Base-by-base conservation (phyloP, 2,113 vertebrate species). In the Pseudopipra pipra region DNA sequence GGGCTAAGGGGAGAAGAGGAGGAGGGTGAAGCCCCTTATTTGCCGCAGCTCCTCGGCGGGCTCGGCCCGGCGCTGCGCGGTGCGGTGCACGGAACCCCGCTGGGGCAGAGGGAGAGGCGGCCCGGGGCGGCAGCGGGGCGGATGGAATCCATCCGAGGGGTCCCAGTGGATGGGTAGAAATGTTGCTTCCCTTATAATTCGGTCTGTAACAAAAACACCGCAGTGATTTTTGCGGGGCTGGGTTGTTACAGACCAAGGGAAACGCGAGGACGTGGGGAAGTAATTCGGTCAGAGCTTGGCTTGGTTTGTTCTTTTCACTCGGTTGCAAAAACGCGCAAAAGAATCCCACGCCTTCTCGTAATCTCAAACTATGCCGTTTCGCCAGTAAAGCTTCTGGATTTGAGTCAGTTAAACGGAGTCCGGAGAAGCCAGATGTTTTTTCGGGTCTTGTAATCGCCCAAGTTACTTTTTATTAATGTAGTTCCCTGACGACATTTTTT, bases 351-450 rank as follows among this genome's bases (percentile, higher is more conserved):
- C 17, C 77, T 76, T n/a, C n/a, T 20, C 6, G 1, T 55, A 67
- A 3, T 8, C 23, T 37, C 55, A 6, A 41, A 61, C 30, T 8
- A 0, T 1, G 33, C 11, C 8, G 17, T 27, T 76, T 56, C 37
- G 28, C 30, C 65, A 12, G 31, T 3, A 62, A 11, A 33, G 13
- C 5, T 59, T 83, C 43, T 10, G 14, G 14, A 31, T 63, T 80
- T 17, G 46, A 37, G 43, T 51, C 86, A 39, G 22, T 15, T 23
- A 51, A 55, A 52, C 0, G 8, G n/a, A 33, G 28, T 11, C 12
- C 0, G 12, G 7, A 41, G 33, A 12, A 89, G 19, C 8, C 43
- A 37, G 41, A 58, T 2, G 16, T 30, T 19, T 65, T 52, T 31
- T 59, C 6, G 3, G 21, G 31, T 18, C 84, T 87, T 78, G n/a